Evolutionary conservation across 2,113 vertebrate species (phyloP).

Genomic region (Nasalis larvatus): DNA sequence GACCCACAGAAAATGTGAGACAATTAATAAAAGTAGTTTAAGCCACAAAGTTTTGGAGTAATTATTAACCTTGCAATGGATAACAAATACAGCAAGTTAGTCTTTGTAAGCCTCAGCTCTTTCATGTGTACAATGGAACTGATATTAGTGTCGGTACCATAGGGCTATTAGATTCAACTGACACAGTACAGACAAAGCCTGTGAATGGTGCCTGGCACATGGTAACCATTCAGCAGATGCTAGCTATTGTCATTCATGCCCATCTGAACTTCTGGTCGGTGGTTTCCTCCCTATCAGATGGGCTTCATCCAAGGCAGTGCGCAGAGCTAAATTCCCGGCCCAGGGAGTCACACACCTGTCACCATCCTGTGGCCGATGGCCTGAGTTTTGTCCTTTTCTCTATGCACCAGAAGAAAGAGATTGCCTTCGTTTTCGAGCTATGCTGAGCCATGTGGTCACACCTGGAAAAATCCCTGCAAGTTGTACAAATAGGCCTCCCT

Average conservation of each 20-base stretch:
- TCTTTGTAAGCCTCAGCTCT: background rate
- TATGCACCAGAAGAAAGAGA: background rate
- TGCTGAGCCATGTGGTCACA: background rate
- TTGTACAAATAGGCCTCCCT: background rate
- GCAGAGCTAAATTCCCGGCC: background rate
- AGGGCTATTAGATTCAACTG: background rate
- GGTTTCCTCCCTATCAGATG: background rate
- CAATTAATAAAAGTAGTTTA: background rate
- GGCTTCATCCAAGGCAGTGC: background rate
- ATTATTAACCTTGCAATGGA: background rate
- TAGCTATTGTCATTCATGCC: too few species aligned
- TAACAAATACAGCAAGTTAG: background rate
- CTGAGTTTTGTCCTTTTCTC: background rate
- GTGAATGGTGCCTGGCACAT: fast-evolving
- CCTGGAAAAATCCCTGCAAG: background rate
- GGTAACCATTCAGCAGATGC: fast-evolving
- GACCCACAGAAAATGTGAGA: background rate
- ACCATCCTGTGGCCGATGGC: fast-evolving
- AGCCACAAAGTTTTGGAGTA: background rate
- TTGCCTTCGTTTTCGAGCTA: background rate
- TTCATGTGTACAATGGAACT: background rate
- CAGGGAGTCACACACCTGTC: background rate
- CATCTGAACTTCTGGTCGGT: too few species aligned
- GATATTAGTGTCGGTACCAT: fast-evolving
- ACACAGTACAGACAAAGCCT: fast-evolving